Conservation (phyloP, 2,888 invertebrate genomes). For the Bedellia somnulentella region DNA sequence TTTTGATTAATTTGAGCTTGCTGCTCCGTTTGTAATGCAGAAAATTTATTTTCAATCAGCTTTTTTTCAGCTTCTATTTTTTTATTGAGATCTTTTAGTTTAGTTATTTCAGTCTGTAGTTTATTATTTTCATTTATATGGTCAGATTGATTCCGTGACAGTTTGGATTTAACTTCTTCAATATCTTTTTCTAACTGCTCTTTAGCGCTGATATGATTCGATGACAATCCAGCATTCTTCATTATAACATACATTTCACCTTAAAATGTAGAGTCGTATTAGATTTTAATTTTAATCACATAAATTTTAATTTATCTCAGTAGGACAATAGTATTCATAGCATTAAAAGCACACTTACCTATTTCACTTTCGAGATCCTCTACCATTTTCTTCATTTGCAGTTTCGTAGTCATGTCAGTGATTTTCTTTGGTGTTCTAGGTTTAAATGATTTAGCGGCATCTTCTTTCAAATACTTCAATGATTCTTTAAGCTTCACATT, state of each 20-base stretch:
- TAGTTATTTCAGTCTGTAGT: conserved; percentile 48
- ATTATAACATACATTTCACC: conserved; percentile 64
- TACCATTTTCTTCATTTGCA: conserved; percentile 80
- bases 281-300: no score
- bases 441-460: conserved; percentile 67
- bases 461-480: conserved; percentile 67
- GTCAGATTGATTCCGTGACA: conserved; percentile 49
- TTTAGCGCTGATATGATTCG: conserved; percentile 48
- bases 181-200: conserved; percentile 51
- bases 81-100: conserved; percentile 51
- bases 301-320: no score
- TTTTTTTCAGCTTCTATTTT: conserved; percentile 43
- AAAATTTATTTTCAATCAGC: conserved; percentile 32
- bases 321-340: no score
- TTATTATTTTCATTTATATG: conserved; percentile 53
- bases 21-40: no score
- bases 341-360: conserved; percentile 51
- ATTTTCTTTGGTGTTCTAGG: conserved; percentile 72
- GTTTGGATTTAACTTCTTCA: conserved; percentile 54
- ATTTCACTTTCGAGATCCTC: conserved; percentile 88
- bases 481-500: conserved; percentile 66
- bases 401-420: conserved; percentile 71
- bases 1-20: no score
- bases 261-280: no score
- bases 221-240: conserved; percentile 60